phyloP scores from a whole-genome alignment of 2,888 invertebrate genomes.

The Eledone cirrhosa region DNA sequence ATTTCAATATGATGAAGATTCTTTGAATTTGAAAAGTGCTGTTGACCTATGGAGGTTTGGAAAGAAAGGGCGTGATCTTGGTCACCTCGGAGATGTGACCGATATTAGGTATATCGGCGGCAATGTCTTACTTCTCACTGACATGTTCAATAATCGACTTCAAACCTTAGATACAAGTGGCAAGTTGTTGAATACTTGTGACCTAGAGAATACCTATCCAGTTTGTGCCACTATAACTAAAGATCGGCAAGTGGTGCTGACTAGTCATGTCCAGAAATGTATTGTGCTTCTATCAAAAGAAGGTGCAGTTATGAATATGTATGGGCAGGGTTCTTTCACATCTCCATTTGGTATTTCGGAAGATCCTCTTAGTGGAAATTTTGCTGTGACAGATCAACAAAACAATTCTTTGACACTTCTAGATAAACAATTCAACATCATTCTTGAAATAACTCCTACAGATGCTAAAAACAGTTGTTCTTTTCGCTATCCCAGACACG shows the following conservation, averaged over 20 bases:
- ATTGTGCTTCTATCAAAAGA: slow-evolving; percentile 43
- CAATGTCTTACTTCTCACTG: slow-evolving; percentile 50
- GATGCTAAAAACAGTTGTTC: slow-evolving; percentile 63
- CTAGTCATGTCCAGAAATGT: slow-evolving; percentile 45
- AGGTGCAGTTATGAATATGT: slow-evolving; percentile 41
- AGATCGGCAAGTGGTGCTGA: slow-evolving; percentile 47
- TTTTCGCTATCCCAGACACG: slow-evolving; percentile 69
- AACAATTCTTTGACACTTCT: slow-evolving; percentile 65
- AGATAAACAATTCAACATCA: slow-evolving; percentile 62
- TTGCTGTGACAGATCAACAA: slow-evolving; percentile 68
- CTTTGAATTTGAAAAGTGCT: not conserved
- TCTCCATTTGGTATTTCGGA: slow-evolving; percentile 52
- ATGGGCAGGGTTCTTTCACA: slow-evolving; percentile 47
- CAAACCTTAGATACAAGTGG: slow-evolving; percentile 48
- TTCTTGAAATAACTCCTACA: slow-evolving; percentile 48
- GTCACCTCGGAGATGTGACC: slow-evolving; percentile 43
- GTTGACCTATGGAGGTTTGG: slow-evolving; percentile 36
- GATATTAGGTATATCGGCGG: slow-evolving; percentile 38
- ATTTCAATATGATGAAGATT: not conserved
- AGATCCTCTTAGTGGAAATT: slow-evolving; percentile 54
- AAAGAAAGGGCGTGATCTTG: slow-evolving; percentile 37
- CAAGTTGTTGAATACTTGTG: slow-evolving; percentile 39
- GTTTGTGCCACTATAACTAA: slow-evolving; percentile 44
- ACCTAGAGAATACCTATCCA: slow-evolving; percentile 45
- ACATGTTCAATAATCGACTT: slow-evolving; percentile 51